Evolutionary conservation across 1,140 invertebrate species (phyloP), one percentile per base, ranked within the genome.

Genomic region (Ridgeia piscesae): DNA sequence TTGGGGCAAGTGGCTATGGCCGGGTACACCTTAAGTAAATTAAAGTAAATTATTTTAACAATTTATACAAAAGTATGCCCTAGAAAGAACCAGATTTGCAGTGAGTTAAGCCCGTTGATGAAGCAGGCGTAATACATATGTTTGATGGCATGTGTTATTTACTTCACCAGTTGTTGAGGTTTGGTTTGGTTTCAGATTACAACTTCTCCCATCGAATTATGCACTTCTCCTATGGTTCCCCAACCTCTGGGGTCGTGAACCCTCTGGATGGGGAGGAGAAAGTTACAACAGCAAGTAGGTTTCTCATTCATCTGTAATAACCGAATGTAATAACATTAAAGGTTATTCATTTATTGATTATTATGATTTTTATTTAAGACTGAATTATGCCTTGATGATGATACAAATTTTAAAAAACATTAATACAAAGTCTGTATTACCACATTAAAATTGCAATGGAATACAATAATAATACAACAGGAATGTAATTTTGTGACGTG

Each of bases 171-270:
- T 27, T 77, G 17, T 31, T 77, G 14, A 21, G 27, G 58, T 77
- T 77, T 77, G 58, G 58, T 2, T 77, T 77, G 2, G 2, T 50
- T 96, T 93, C 94, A 96, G 97, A 98, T 93, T 98, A 98, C 94
- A 99, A 99, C 96, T 99, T 99, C 95, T 98, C 98, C 90, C 98
- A 99, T 95, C 97, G 98, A 95, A 99, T 99, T 94, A 97, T 99
- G 95, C 97, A 97, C 94, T 97, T 99, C 93, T 99, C 98, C 93
- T 99, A 99, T 96, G 99, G 99, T 0, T 98, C 98, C 94, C 97
- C 97, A 4, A 97, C 97, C 88, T 97, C 97, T 93, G 98, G 98
- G 21, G 97, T 99, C 92, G 96, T 99, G 93, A 98, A 99, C 96
- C 98, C 99, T 34, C 96, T 99, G 92, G 98, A 99, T 96, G 98